A percentile compares a stretch with the other conserved stretches of the same genome.
Evolutionary conservation across 2,797 vertebrate species (phyloP).

Genomic region (Xenentodon cancila): DNA sequence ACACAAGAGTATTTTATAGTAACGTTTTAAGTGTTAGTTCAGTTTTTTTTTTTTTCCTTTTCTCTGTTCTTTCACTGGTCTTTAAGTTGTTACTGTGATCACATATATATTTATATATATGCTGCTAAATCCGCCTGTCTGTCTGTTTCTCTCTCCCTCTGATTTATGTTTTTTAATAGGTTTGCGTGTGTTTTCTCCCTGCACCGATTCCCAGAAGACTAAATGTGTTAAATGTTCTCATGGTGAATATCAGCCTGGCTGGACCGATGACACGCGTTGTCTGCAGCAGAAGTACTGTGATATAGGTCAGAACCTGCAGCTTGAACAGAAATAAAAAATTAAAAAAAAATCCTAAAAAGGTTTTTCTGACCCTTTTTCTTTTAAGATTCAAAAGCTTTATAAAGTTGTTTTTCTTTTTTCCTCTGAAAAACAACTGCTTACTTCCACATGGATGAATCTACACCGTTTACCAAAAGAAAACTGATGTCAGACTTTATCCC

Average conservation of each 20-base stretch:
- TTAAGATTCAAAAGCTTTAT: neutral
- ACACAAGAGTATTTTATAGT: conserved; percentile 10
- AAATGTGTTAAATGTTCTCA: conserved; percentile 81
- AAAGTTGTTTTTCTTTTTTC: no score
- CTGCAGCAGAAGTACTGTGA: conserved; percentile 90
- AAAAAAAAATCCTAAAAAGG: no score
- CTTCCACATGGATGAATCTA: no score
- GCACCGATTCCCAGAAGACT: conserved; percentile 77
- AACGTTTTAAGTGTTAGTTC: neutral
- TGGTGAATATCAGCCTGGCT: conserved; percentile 89
- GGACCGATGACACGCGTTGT: conserved; percentile 85
- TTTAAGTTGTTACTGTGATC: conserved; percentile 26
- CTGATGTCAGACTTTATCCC: no score
- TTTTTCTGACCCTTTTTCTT: no score
- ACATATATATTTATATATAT: no score
- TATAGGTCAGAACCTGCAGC: conserved; percentile 77
- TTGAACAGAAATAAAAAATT: neutral
- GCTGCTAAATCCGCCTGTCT: conserved; percentile 23
- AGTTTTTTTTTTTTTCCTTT: conserved; percentile 15
- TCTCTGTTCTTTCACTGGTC: conserved; percentile 2
- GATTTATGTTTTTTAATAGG: conserved; percentile 73
- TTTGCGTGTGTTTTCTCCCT: conserved; percentile 80
- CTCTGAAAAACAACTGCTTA: no score
- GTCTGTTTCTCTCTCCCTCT: neutral
- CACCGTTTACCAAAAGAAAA: no score